Conservation (phyloP, 2,888 invertebrate genomes). For the Tipula unca region DNA sequence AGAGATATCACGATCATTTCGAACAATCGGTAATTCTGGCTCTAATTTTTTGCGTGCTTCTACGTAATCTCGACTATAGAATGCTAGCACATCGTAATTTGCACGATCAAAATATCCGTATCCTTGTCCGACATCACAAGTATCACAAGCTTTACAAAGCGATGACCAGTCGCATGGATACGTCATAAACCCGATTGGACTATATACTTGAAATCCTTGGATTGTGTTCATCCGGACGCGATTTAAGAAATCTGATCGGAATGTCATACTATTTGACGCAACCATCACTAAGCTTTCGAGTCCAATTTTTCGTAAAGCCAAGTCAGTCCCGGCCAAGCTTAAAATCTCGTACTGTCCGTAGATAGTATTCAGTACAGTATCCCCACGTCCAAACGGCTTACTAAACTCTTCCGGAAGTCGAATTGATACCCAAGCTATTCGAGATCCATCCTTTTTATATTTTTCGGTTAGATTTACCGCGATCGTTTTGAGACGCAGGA, state of each 20-base stretch:
- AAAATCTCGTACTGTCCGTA: conserved; percentile 39
- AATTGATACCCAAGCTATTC: conserved; percentile 63
- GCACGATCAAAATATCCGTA: conserved; percentile 71
- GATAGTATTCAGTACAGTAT: conserved; percentile 37
- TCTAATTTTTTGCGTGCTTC: conserved; percentile 54
- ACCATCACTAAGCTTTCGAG: conserved; percentile 65
- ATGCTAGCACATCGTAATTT: conserved; percentile 64
- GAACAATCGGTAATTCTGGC: conserved; percentile 50
- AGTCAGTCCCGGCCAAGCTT: conserved; percentile 52
- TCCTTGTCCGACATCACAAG: conserved; percentile 60
- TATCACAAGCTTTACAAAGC: conserved; percentile 46
- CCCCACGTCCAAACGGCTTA: conserved; percentile 26
- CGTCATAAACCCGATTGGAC: conserved; percentile 84
- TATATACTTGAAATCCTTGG: conserved; percentile 76
- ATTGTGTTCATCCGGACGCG: conserved; percentile 94
- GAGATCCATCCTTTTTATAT: conserved; percentile 56
- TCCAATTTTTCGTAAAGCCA: conserved; percentile 59
- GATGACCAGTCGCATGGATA: conserved; percentile 59
- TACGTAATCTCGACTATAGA: conserved; percentile 77
- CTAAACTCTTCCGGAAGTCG: conserved; percentile 45
- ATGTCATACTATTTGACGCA: conserved; percentile 56
- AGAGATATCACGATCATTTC: conserved; percentile 55
- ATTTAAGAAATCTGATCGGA: conserved; percentile 80
- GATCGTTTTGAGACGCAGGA: conserved; percentile 52
- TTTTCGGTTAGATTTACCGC: conserved; percentile 54